phyloP scores from a whole-genome alignment of 1,140 invertebrate genomes.

The Parapsyche elsis region DNA sequence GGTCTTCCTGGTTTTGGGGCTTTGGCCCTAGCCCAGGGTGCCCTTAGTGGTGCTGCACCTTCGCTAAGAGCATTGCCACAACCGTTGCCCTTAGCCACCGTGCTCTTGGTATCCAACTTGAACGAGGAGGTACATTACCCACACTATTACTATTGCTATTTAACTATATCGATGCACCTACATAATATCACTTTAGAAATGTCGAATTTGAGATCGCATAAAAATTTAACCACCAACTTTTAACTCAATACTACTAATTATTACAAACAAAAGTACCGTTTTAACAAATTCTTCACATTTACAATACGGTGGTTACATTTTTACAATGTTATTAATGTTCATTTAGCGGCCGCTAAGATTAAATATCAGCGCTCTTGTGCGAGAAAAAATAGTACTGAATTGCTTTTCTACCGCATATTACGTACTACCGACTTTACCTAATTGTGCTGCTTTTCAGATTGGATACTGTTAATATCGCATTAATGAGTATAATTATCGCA shows the following conservation, averaged over 20 bases:
- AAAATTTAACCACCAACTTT: not conserved
- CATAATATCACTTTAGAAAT: not conserved
- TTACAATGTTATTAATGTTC: not conserved
- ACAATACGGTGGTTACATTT: not conserved
- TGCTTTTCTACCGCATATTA: no score
- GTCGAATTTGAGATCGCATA: not conserved
- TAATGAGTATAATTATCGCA: no score
- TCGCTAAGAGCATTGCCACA: constrained; percentile 69
- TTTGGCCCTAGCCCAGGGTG: constrained; percentile 74
- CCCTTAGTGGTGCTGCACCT: constrained; percentile 71
- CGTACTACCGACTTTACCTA: no score
- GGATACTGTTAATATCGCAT: no score
- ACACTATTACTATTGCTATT: constrained; percentile 6
- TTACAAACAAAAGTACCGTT: not conserved
- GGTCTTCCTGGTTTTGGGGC: constrained; percentile 79
- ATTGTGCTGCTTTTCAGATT: no score
- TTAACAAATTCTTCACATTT: not conserved
- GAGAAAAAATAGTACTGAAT: no score
- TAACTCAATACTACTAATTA: no score
- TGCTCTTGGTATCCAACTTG: constrained; percentile 88
- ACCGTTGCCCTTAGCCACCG: constrained; percentile 77
- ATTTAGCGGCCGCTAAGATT: no score
- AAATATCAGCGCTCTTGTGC: no score
- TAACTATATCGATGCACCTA: not conserved
- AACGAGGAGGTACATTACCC: constrained; percentile 93